Evolutionary conservation across 2,888 invertebrate species (phyloP).

Genomic region (Cephus sareptanus): DNA sequence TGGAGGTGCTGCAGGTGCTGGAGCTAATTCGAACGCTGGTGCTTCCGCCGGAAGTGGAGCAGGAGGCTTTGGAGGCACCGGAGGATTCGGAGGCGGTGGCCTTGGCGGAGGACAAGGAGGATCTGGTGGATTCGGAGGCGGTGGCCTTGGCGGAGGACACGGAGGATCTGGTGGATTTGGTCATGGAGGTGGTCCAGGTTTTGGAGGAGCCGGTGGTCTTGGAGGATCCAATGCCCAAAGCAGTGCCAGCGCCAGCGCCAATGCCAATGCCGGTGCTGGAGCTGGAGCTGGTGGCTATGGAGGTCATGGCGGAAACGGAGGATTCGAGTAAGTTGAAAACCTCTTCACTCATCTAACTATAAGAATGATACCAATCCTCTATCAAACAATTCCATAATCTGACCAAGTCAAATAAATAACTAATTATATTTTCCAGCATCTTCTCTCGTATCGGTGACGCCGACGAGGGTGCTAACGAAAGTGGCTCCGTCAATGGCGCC

Average conservation of each 20-base stretch:
- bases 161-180: conserved; percentile 7
- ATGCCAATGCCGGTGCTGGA: conserved; percentile 15
- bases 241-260: conserved; percentile 35
- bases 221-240: conserved; percentile 24
- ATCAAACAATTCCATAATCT: neutral
- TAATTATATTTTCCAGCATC: conserved; percentile 36
- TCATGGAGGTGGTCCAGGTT: conserved; percentile 6
- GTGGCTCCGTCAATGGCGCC: conserved; percentile 64
- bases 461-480: conserved; percentile 58
- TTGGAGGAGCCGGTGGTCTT: conserved; percentile 16
- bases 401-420: neutral
- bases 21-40: conserved; percentile 4
- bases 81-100: neutral
- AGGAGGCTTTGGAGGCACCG: conserved; percentile 9
- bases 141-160: conserved; percentile 10
- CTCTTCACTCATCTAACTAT: neutral
- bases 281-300: conserved; percentile 22
- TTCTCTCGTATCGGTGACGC: conserved; percentile 64
- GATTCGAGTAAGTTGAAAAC: conserved; percentile 1
- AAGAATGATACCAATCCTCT: neutral
- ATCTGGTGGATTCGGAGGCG: neutral
- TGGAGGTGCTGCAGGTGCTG: conserved; percentile 16
- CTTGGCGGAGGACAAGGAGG: conserved; percentile 11
- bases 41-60: conserved; percentile 8
- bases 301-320: conserved; percentile 14